Evolutionary conservation across 2,888 invertebrate species (phyloP), one percentile per base, ranked within the genome.

Genomic region (Cosmia pyralina): DNA sequence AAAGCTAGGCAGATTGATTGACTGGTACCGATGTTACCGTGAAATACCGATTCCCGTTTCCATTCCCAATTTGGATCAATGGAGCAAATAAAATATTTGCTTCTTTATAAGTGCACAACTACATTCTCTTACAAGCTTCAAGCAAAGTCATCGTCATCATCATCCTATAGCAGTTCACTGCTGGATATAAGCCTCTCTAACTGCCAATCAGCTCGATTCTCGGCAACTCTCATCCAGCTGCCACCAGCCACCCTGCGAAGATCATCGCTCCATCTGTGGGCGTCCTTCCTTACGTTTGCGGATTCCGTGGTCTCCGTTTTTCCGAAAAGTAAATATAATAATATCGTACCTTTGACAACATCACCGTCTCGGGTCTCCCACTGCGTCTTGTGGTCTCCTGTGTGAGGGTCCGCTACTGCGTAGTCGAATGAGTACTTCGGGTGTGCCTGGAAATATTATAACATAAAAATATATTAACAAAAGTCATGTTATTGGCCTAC

Each of bases 361-460:
- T 97, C 97, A 28, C 97, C 97, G 79, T 97, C 97, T 52, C 97
- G 93, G 52, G 95, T 94, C 88, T 97, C 97, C 94, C 97, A 97
- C 84, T 97, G 97, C 4, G 95, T 94, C 88, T 97, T 97, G 86
- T 96, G 95, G 86, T 97, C 97, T 41, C 97, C 97, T 22, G 97
- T 97, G 82, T 96, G 96, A 4, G 97, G 97, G 87, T 97, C 97
- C 11, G 96, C 96, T n/a, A 97, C 97, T 53, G 97, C 94, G 85
- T 97, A 97, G 89, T 97, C 97, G 86, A 96, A 97, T 60, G 96
- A 93, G 85, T 97, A 97, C 90, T 96, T 97, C 10, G 97, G 97
- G 80, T 96, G 94, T 1, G 97, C 93, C 97, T 97, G 92, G 81
- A 94, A 93, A 70, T 64, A 69, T 75, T 69, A 63, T 13, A 72